Base-by-base conservation (phyloP, 2,888 invertebrate species). In the Conchocele bisecta region DNA sequence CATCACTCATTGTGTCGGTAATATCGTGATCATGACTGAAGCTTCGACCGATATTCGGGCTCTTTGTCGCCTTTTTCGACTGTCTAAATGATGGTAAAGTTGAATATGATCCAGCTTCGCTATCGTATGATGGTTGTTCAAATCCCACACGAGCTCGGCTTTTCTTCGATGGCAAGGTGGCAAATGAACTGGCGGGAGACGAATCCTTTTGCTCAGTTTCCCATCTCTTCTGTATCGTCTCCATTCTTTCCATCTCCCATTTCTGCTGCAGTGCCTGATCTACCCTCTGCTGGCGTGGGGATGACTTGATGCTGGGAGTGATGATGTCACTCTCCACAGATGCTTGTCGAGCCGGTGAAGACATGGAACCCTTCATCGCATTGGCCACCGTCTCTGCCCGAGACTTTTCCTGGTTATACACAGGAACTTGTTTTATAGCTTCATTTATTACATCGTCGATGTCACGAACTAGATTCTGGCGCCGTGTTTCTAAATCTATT, bases 61-160 rank as follows among this genome's bases (percentile, higher is more conserved):
- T 63, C 20, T 44, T 53, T 35, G 29, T 42, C 17, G 29, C 54
- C 46, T 59, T 67, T 17, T 28, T n/a, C 29, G 44, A 58, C n/a
- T 56, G 56, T 35, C 59, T 69, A 35, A 73, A 76, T 22, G 81
- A 67, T 3, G 84, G 83, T 24, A 84, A 72, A 26, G 84, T 84
- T 11, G 83, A 80, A 33, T 84, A 84, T n/a, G 80, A 79, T 29
- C 81, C 81, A 17, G 73, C 66, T 33, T 73, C 82, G 53, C 66
- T 70, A 24, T 81, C 69, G 58, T 59, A 66, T 20, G 28, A 35
- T 26, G 64, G 57, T 37, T 41, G 56, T 24, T 65, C 46, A 1
- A 56, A 9, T 17, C 20, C 11, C n/a, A 66, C 65, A 24, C 54
- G 61, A 51, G 24, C 17, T n/a, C 64, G 50, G 11, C 60, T 35